Evolutionary conservation across 1,140 invertebrate genomes (phyloP), one percentile per base, ranked within the genome.

Genomic region (Radopholus similis): DNA sequence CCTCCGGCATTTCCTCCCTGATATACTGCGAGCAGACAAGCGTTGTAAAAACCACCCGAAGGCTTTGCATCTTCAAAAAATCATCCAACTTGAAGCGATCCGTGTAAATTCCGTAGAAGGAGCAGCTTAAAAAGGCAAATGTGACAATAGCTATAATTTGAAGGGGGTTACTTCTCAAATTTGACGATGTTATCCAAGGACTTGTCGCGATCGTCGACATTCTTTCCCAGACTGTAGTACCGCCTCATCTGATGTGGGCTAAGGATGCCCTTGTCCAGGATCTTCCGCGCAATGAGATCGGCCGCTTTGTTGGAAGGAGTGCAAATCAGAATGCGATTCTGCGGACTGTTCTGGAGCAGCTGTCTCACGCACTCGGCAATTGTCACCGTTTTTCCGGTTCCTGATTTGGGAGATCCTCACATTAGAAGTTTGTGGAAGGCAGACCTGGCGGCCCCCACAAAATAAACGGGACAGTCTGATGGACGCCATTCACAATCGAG

Each of bases 1-100:
- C n/a, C n/a, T n/a, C 51, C 1, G 5, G 38, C 37, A 54, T 63
- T 4, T 62, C 63, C 34, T 54, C 30, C 6, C 5, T 4, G 2
- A 64, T 13, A 42, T 64, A 64, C 23, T n/a, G 13, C 30, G 68
- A 69, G 23, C 47, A 70, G 6, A 37, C 49, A 9, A 69, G 68
- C 8, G 68, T 70, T 4, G 35, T 34, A n/a, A 70, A 57, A 37
- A 70, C 28, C 6, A 70, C 26, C 15, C 70, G 70, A 3, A 64
- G 32, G 32, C 56, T 64, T 18, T 37, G 58, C 8, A 26, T 21
- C 38, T 26, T 0, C 15, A 54, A 18, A 9, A 21, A 63, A 5
- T 37, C 28, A 9, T 64, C 63, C 42, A 64, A 23, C 4, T 40
- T 34, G 47, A 64, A 64, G n/a, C n/a, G n/a, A n/a, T n/a, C n/a